phyloP scores from a whole-genome alignment of 2,797 vertebrate species.

The Euthynnus affinis region DNA sequence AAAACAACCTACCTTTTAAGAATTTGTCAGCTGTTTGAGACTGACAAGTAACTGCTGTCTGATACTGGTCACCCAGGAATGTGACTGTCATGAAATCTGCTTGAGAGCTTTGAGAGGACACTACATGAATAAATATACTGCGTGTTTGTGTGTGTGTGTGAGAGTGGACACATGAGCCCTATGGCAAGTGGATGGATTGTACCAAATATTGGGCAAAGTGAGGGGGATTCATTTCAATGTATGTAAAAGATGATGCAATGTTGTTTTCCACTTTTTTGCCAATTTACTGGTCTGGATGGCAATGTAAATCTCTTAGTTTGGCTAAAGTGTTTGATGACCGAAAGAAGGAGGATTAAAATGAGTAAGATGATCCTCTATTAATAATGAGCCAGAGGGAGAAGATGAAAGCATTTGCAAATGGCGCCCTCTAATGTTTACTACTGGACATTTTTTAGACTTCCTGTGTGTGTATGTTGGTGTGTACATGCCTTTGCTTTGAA shows the following conservation, averaged over 20 bases:
- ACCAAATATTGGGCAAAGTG: constrained; percentile 60
- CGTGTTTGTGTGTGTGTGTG: constrained; percentile 46
- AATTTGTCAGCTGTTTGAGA: constrained; percentile 2
- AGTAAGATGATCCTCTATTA: constrained; percentile 29
- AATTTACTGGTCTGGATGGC: constrained; percentile 14
- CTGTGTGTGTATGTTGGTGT: constrained; percentile 43
- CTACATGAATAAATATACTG: constrained; percentile 42
- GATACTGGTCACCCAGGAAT: constrained; percentile 19
- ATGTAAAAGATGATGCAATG: constrained; percentile 33
- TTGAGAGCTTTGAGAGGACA: not conserved
- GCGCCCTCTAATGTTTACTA: constrained; percentile 74
- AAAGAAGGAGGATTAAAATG: constrained; percentile 19
- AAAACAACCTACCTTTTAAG: constrained; percentile 10
- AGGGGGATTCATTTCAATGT: constrained; percentile 50
- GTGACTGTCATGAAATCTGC: constrained; percentile 4
- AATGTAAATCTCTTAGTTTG: constrained; percentile 36
- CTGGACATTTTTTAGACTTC: constrained; percentile 45
- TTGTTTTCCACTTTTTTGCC: constrained; percentile 9
- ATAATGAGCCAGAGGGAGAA: constrained; percentile 14
- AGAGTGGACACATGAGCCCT: constrained; percentile 58
- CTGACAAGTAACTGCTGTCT: constrained; percentile 20
- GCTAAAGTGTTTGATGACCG: constrained; percentile 17
- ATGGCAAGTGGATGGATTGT: constrained; percentile 63
- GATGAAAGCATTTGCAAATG: constrained; percentile 49
- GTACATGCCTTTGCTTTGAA: constrained; percentile 43